Conservation (phyloP, 2,797 vertebrate species). For the Cuniculus paca region DNA sequence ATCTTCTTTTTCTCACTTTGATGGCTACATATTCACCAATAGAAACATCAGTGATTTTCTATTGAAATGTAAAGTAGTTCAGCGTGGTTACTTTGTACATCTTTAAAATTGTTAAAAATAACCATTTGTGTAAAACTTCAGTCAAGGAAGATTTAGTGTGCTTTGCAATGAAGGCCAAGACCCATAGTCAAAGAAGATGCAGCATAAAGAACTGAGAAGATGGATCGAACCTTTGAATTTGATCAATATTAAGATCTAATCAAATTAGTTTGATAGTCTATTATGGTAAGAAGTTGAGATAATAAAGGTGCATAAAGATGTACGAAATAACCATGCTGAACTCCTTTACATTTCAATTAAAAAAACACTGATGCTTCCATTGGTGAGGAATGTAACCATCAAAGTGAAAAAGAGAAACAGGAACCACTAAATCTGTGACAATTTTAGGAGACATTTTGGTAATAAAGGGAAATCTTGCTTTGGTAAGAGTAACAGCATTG, state of each 20-base stretch:
- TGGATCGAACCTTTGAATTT: neutral
- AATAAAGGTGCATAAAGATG: neutral
- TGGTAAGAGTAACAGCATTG: neutral
- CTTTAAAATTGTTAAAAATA: neutral
- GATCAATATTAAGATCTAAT: neutral
- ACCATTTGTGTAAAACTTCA: neutral
- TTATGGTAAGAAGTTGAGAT: neutral
- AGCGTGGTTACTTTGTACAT: too few relatives aligned
- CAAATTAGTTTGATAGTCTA: neutral
- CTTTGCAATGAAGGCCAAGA: neutral
- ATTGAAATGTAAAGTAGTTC: too few relatives aligned
- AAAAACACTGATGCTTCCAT: neutral
- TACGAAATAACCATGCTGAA: too few relatives aligned
- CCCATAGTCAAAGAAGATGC: neutral
- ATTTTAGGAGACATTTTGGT: neutral
- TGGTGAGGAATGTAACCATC: neutral
- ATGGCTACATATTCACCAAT: too few relatives aligned
- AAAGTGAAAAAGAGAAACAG: neutral
- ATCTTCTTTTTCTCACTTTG: too few relatives aligned
- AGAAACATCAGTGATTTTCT: too few relatives aligned
- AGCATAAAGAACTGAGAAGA: neutral
- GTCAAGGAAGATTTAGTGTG: neutral
- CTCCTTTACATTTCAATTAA: neutral
- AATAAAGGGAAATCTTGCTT: neutral
- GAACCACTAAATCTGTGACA: neutral